Conservation (phyloP, 2,888 invertebrate species). For the Mimachlamys varia region DNA sequence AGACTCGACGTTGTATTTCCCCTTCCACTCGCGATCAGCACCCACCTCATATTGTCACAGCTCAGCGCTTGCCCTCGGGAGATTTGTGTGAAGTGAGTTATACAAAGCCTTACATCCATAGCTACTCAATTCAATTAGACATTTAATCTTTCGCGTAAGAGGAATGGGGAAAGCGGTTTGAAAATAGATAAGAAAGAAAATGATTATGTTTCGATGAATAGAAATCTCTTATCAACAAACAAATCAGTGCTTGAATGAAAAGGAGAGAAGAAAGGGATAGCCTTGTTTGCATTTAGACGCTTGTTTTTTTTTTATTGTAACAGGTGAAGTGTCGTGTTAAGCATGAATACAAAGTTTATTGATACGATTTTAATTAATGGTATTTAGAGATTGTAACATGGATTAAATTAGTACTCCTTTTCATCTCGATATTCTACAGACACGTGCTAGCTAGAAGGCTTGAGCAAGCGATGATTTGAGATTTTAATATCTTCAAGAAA, state of each 20-base stretch:
- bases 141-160: slow-evolving; percentile 31
- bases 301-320: background rate
- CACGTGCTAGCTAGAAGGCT: background rate
- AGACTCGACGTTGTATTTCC: slow-evolving; percentile 30
- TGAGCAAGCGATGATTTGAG: background rate
- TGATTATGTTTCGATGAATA: slow-evolving; percentile 7
- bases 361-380: slow-evolving; percentile 33
- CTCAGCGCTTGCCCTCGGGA: slow-evolving; percentile 13
- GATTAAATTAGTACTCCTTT: slow-evolving; percentile 25
- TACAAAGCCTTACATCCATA: background rate
- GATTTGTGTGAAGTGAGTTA: background rate
- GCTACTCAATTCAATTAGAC: slow-evolving; percentile 25
- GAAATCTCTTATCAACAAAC: slow-evolving; percentile 4
- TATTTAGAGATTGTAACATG: slow-evolving; percentile 5
- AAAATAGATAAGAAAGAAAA: slow-evolving; percentile 33
- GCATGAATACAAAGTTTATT: slow-evolving; percentile 6
- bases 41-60: background rate
- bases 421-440: slow-evolving; percentile 9
- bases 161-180: slow-evolving; percentile 21
- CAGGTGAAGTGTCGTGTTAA: background rate
- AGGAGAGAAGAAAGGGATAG: background rate
- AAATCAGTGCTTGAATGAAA: background rate
- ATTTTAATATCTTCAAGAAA: background rate
- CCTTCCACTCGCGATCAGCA: slow-evolving; percentile 27
- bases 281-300: background rate